Conservation (phyloP, 2,888 invertebrate species). For the Cataglyphis altisquamis region DNA sequence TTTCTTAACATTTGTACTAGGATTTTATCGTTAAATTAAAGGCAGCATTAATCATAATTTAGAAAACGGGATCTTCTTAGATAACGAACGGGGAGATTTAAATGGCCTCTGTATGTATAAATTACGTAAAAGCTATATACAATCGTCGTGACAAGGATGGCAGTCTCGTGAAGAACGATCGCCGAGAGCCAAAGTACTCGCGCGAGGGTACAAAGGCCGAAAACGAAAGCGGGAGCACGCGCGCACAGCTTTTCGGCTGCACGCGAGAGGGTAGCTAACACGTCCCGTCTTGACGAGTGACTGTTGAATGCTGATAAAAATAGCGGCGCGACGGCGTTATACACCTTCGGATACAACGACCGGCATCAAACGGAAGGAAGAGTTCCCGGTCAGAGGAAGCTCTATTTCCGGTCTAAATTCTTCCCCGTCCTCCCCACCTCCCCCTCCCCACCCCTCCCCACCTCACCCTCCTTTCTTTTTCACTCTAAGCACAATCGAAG, state of each 20-base stretch:
- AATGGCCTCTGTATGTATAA: not conserved
- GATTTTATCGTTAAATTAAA: slow-evolving; percentile 40
- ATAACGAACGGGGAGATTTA: not conserved
- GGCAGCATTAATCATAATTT: slow-evolving; percentile 48
- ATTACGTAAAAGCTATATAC: slow-evolving; percentile 3
- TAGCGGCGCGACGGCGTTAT: slow-evolving; percentile 69
- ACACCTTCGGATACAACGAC: slow-evolving; percentile 68
- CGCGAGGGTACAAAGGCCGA: slow-evolving; percentile 26
- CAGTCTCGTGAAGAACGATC: not conserved
- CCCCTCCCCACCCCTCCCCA: not conserved
- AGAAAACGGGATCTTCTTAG: not conserved
- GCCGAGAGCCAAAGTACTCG: not conserved
- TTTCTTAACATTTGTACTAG: not conserved
- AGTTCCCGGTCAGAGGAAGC: slow-evolving; percentile 71
- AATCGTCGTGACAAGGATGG: not conserved
- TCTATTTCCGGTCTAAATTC: slow-evolving; percentile 79
- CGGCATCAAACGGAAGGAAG: slow-evolving; percentile 56
- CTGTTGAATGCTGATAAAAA: slow-evolving; percentile 77
- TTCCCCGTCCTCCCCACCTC: not conserved
- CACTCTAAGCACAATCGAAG: too few species aligned
- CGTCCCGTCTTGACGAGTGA: slow-evolving; percentile 67
- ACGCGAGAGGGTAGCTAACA: slow-evolving; percentile 74
- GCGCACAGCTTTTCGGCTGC: slow-evolving; percentile 65
- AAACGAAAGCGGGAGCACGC: slow-evolving; percentile 16
- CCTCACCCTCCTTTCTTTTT: not conserved